A percentile compares a stretch with the other conserved stretches of the same genome.
Evolutionary conservation across 2,888 invertebrate genomes (phyloP).

Genomic region (Oxyteleia sp.): DNA sequence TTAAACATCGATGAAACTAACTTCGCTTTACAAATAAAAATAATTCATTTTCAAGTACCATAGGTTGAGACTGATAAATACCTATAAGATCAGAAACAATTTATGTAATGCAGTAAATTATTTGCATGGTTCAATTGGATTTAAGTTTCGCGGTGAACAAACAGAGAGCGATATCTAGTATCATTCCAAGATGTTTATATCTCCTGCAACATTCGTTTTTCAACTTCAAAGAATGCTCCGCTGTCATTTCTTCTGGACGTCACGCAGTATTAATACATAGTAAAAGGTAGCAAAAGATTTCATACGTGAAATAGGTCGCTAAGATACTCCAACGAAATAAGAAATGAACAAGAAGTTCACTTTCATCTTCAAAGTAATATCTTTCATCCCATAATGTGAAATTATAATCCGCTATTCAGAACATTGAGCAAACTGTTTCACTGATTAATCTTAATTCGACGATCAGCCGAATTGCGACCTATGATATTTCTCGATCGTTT

Average conservation of each 20-base stretch:
- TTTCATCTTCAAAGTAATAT: slow-evolving; percentile 69
- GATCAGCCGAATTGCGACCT: background rate
- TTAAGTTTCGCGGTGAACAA: too few species aligned
- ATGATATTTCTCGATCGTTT: background rate
- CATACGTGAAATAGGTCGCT: slow-evolving; percentile 41
- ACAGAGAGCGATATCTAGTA: too few species aligned
- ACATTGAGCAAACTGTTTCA: background rate
- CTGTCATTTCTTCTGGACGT: slow-evolving; percentile 46
- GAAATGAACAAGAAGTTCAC: slow-evolving; percentile 54
- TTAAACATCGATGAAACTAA: background rate
- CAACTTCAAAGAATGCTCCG: too few species aligned
- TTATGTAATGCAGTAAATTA: too few species aligned
- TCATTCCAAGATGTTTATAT: too few species aligned
- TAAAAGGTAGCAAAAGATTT: slow-evolving; percentile 54
- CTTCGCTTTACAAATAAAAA: slow-evolving; percentile 7
- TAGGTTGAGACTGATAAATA: too few species aligned
- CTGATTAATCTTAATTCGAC: slow-evolving; percentile 20
- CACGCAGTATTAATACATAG: slow-evolving; percentile 46
- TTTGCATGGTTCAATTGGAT: too few species aligned
- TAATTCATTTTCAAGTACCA: too few species aligned
- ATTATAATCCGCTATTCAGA: slow-evolving; percentile 21
- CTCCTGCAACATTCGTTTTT: too few species aligned
- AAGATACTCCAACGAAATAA: slow-evolving; percentile 54
- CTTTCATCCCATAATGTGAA: slow-evolving; percentile 51
- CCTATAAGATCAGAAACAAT: too few species aligned